Conservation (phyloP, 2,797 vertebrate species). For the Euphonia xanthogaster region DNA sequence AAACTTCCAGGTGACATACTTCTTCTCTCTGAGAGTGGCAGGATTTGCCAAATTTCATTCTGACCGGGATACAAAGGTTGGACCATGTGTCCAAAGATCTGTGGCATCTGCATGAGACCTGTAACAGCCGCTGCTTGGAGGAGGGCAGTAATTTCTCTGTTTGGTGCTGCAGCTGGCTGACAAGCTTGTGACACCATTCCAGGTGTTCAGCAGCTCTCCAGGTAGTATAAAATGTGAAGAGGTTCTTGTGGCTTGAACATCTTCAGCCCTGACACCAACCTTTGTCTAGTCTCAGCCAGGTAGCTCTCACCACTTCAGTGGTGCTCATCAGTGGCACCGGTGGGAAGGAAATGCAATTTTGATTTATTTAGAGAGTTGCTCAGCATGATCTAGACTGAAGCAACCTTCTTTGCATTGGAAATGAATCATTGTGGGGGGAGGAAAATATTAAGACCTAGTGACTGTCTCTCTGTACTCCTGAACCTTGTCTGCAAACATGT, state of each 20-base stretch:
- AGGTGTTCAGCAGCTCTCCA: not conserved
- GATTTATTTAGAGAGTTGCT: not conserved
- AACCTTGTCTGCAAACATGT: not conserved
- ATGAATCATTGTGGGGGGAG: rapidly evolving
- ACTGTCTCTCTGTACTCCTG: not conserved
- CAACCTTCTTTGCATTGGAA: not conserved
- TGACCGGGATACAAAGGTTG: not conserved
- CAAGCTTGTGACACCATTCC: not conserved
- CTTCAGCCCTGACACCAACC: not conserved
- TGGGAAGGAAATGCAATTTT: not conserved
- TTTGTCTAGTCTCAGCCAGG: not conserved
- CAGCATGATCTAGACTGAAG: not conserved
- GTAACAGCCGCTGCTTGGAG: rapidly evolving
- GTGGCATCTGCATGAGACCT: rapidly evolving
- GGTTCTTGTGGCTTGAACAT: not conserved
- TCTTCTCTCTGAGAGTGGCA: not conserved
- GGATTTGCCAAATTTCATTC: not conserved
- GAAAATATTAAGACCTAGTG: not conserved
- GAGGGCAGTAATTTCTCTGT: not conserved
- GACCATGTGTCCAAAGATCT: not conserved
- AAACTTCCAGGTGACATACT: not conserved
- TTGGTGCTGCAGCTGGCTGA: not conserved
- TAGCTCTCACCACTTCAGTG: not conserved
- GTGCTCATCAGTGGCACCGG: not conserved
- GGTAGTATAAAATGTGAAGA: not conserved